Conservation (phyloP, 2,113 vertebrate species). For the Aphelocoma coerulescens region DNA sequence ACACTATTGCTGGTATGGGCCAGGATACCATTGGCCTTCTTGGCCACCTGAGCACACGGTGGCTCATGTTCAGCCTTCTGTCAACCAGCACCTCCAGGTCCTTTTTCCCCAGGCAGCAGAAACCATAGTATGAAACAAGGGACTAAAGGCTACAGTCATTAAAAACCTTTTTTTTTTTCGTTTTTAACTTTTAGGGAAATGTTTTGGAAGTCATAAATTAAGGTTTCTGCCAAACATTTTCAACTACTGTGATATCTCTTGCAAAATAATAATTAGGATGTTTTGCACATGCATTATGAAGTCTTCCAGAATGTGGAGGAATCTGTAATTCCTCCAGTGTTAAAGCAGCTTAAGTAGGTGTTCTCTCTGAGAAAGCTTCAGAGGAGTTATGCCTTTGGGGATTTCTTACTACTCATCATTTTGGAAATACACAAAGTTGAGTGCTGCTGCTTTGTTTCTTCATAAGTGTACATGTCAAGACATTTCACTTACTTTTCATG, state of each 20-base stretch:
- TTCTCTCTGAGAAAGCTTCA: background rate
- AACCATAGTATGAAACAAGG: background rate
- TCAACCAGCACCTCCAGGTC: rapidly evolving
- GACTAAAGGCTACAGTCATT: background rate
- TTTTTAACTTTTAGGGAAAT: background rate
- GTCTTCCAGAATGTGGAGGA: background rate
- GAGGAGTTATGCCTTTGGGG: background rate
- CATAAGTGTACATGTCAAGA: background rate
- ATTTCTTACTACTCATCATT: background rate
- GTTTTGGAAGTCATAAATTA: background rate
- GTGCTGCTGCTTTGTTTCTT: background rate
- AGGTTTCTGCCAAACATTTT: background rate
- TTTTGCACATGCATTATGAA: background rate
- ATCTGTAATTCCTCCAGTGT: background rate
- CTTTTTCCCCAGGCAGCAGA: background rate
- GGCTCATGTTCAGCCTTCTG: rapidly evolving
- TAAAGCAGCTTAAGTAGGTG: background rate
- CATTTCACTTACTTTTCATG: background rate
- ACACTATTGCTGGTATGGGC: rapidly evolving
- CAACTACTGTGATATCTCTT: background rate
- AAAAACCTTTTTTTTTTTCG: background rate
- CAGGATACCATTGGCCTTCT: background rate
- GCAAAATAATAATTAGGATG: background rate
- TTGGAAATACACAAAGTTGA: background rate
- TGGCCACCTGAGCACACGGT: background rate